These are phyloP conservation scores for Spheniscus mendiculus DNA, from an alignment of 2,113 vertebrate genomes.

Conservation along the genomic window DNA sequence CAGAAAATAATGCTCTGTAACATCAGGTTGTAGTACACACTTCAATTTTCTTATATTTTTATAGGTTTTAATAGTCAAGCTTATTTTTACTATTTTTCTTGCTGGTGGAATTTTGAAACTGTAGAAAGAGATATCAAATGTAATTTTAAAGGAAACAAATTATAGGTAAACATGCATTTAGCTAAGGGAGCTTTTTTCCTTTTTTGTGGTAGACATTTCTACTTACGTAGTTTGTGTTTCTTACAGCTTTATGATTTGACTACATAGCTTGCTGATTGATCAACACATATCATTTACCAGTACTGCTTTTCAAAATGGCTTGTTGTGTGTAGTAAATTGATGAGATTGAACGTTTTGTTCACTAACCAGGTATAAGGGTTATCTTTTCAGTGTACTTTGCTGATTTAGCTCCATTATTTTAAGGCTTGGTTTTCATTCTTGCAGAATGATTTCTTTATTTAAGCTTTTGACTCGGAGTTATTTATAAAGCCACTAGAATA, in stretches of 20 bases:
- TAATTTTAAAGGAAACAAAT: background rate
- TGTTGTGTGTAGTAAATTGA: background rate
- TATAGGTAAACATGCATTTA: background rate
- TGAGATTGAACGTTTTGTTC: background rate
- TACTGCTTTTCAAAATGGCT: background rate
- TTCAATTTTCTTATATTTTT: background rate
- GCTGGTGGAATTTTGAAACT: background rate
- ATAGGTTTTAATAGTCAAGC: background rate
- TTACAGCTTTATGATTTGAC: slow-evolving; percentile 17
- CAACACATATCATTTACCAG: background rate
- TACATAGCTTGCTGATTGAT: background rate
- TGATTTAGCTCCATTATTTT: background rate
- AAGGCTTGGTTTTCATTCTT: background rate
- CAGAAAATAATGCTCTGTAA: background rate
- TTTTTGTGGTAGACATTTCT: background rate
- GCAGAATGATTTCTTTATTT: background rate
- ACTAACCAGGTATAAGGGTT: background rate
- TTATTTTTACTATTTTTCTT: background rate
- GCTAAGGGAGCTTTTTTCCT: background rate
- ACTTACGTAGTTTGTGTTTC: slow-evolving; percentile 35
- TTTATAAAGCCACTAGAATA: slow-evolving; percentile 24
- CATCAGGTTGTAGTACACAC: background rate
- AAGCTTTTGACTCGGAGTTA: background rate
- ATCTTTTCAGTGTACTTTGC: background rate
- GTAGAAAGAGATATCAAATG: background rate